Conservation (phyloP, 2,797 vertebrate species). For the Rhinoraja longicauda region DNA sequence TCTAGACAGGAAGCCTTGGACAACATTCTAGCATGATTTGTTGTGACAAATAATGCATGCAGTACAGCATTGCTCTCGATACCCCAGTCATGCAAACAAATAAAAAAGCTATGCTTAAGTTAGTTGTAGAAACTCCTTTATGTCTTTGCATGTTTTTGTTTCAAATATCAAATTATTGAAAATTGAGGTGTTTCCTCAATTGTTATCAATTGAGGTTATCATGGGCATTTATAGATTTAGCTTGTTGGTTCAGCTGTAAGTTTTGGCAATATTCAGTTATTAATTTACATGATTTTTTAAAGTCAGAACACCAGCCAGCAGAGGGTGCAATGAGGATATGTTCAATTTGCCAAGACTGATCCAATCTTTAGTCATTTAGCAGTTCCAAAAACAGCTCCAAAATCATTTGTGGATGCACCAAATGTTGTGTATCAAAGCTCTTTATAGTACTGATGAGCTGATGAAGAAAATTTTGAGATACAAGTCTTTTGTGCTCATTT, state of each 20-base stretch:
- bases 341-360: not conserved
- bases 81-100: too few species aligned
- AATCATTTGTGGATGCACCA: not conserved
- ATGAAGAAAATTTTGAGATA: not conserved
- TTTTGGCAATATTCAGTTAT: not conserved
- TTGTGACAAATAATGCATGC: too few species aligned
- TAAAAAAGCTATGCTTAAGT: too few species aligned
- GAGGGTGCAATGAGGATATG: not conserved
- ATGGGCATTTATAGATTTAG: not conserved
- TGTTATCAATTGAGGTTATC: too few species aligned
- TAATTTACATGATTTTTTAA: not conserved
- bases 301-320: not conserved
- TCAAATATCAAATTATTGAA: not conserved
- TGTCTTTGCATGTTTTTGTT: not conserved
- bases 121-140: not conserved
- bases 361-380: not conserved
- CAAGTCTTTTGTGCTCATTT: not conserved
- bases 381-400: not conserved
- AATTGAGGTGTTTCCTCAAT: not conserved
- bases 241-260: not conserved
- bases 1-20: too few species aligned
- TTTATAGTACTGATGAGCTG: not conserved
- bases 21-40: too few species aligned
- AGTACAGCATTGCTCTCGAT: too few species aligned
- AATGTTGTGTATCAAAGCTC: not conserved